Conservation (phyloP, 2,888 invertebrate species). For the Cataglyphis altisquamis region DNA sequence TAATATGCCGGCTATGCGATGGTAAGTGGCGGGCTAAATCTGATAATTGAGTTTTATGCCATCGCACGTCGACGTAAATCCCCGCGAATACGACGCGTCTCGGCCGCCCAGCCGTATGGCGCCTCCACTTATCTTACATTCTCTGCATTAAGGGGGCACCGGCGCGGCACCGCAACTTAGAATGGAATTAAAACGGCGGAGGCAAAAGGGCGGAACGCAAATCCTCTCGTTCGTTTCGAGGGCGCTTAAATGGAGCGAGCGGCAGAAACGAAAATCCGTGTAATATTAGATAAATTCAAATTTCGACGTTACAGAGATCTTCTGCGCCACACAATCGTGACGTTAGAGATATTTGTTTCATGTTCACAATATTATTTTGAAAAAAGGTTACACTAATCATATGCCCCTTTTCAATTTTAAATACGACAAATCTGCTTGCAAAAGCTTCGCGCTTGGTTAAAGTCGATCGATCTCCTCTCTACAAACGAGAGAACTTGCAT, state of each 20-base stretch:
- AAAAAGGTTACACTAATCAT: not conserved
- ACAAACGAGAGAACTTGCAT: slow-evolving; percentile 41
- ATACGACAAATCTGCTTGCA: not conserved
- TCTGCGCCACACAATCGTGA: not conserved
- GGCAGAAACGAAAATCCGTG: not conserved
- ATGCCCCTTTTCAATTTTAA: not conserved
- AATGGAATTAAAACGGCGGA: slow-evolving; percentile 43
- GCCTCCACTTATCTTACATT: slow-evolving; percentile 74
- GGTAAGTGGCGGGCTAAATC: slow-evolving; percentile 67
- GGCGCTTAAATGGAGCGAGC: not conserved
- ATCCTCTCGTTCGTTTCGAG: slow-evolving; percentile 25
- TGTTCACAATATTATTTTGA: not conserved
- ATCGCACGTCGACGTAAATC: slow-evolving; percentile 82
- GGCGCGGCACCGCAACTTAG: slow-evolving; percentile 15
- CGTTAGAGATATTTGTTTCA: not conserved
- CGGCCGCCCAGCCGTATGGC: slow-evolving; percentile 51
- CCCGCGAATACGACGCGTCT: slow-evolving; percentile 75
- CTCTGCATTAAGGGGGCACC: slow-evolving; percentile 52
- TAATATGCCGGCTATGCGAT: slow-evolving; percentile 35
- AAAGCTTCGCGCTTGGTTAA: slow-evolving; percentile 10
- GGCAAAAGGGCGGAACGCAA: slow-evolving; percentile 28
- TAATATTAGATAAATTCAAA: not conserved
- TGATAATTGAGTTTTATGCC: slow-evolving; percentile 83
- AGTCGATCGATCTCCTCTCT: slow-evolving; percentile 34
- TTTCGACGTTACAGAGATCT: not conserved